Conservation (phyloP, 2,113 vertebrate genomes). For the Ophiodon elongatus region DNA sequence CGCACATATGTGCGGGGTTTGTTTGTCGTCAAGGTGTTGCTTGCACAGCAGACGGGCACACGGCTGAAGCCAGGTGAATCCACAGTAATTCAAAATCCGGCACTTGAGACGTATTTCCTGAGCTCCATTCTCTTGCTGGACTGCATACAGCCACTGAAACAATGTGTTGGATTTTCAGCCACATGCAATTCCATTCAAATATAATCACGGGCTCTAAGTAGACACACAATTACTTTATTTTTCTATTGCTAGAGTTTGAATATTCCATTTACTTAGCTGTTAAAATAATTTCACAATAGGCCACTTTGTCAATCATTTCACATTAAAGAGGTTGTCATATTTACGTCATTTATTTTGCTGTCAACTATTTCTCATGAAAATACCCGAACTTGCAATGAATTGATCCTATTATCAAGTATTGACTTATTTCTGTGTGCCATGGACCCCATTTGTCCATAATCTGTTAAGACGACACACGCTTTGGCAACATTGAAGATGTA, state of each 20-base stretch:
- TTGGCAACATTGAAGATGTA: background rate
- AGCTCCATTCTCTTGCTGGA: background rate
- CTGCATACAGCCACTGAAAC: background rate
- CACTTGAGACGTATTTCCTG: background rate
- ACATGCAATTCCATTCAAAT: background rate
- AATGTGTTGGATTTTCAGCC: background rate
- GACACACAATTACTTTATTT: background rate
- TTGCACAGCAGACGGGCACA: background rate
- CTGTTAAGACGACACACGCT: background rate
- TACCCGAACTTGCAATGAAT: background rate
- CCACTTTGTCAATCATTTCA: background rate
- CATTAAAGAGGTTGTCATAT: background rate
- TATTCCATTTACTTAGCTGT: background rate
- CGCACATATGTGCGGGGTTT: too few relatives aligned
- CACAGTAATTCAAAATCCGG: background rate
- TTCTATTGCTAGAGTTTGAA: background rate
- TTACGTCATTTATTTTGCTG: background rate
- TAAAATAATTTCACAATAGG: background rate
- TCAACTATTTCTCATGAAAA: background rate
- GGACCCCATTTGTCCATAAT: background rate
- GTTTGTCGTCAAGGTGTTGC: background rate
- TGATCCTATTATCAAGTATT: background rate
- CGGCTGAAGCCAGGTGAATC: background rate
- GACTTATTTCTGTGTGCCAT: background rate
- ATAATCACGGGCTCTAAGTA: too few relatives aligned